Percentiles rank a stretch among this genome's conserved stretches.
These are phyloP conservation scores for Heliconius sara DNA, from an alignment of 2,888 invertebrate genomes.

Conservation along the genomic window DNA sequence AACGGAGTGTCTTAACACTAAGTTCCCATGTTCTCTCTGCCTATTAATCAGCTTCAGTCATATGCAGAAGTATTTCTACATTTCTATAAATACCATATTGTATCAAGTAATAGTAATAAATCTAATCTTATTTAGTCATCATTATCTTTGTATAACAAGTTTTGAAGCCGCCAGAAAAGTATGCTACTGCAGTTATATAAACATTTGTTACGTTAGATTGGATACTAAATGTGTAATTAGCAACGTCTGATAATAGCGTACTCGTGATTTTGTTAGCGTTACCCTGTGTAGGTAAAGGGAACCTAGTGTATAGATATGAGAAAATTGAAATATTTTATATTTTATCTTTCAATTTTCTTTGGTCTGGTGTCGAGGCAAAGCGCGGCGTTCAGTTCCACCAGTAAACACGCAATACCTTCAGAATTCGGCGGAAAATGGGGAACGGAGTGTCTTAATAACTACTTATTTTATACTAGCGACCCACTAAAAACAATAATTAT, in stretches of 20 bases:
- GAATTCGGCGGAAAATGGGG: too few relatives aligned
- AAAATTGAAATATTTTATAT: too few relatives aligned
- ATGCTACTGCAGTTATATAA: slow-evolving; percentile 41
- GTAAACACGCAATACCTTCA: too few relatives aligned
- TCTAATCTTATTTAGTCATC: slow-evolving; percentile 8
- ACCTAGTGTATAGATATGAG: neutral
- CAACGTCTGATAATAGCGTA: neutral
- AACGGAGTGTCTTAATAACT: too few relatives aligned
- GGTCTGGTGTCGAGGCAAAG: too few relatives aligned
- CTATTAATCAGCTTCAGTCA: neutral
- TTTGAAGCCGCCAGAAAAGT: slow-evolving; percentile 27
- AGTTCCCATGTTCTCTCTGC: too few relatives aligned
- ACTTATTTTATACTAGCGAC: too few relatives aligned
- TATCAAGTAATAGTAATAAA: neutral
- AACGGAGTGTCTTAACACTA: too few relatives aligned
- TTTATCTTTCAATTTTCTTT: too few relatives aligned
- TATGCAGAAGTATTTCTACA: neutral
- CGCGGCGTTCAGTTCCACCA: too few relatives aligned
- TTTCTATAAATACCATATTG: neutral
- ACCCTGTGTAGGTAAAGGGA: neutral
- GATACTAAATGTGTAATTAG: slow-evolving; percentile 27
- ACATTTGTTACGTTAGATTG: slow-evolving; percentile 29
- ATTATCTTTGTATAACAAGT: slow-evolving; percentile 24
- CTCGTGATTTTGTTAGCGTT: neutral
- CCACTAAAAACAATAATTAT: too few relatives aligned